phyloP scores from a whole-genome alignment of 1,140 invertebrate genomes.

The Thaumetopoea pityocampa region DNA sequence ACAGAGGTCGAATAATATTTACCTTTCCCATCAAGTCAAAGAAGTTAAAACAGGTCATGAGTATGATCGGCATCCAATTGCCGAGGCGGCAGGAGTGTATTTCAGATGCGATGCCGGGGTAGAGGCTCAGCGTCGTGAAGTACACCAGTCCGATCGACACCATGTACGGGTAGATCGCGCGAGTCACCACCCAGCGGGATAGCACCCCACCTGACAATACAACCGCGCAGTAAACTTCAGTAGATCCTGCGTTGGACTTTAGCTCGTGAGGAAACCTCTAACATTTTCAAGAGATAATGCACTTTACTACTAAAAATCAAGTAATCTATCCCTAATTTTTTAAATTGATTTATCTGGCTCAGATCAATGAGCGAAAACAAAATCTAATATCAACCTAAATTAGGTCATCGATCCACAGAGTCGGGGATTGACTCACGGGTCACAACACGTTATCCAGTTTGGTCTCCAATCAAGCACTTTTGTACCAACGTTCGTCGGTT shows the following conservation, averaged over 20 bases:
- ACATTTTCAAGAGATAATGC: neutral
- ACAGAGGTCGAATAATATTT: slow-evolving; percentile 26
- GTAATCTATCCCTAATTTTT: too few relatives aligned
- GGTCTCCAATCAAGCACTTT: too few relatives aligned
- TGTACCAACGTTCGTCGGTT: too few relatives aligned
- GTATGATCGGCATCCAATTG: slow-evolving; percentile 93
- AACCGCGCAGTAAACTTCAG: neutral
- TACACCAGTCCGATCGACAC: slow-evolving; percentile 90
- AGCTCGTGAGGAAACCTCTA: too few relatives aligned
- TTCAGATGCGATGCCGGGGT: slow-evolving; percentile 93
- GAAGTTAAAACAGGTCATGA: slow-evolving; percentile 92
- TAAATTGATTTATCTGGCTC: too few relatives aligned
- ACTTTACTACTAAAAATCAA: too few relatives aligned
- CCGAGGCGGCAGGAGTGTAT: slow-evolving; percentile 88
- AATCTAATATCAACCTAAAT: too few relatives aligned
- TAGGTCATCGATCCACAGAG: too few relatives aligned
- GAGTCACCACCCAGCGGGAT: slow-evolving; percentile 85
- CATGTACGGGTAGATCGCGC: slow-evolving; percentile 92
- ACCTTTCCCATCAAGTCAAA: slow-evolving; percentile 92
- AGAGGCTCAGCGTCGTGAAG: slow-evolving; percentile 90
- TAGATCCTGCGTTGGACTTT: neutral
- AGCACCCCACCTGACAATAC: slow-evolving; percentile 79
- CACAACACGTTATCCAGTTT: too few relatives aligned
- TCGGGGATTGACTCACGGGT: too few relatives aligned
- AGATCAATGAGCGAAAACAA: too few relatives aligned